These are phyloP conservation scores for Spheniscus humboldti DNA, from an alignment of 2,797 vertebrate species.

Conservation along the genomic window DNA sequence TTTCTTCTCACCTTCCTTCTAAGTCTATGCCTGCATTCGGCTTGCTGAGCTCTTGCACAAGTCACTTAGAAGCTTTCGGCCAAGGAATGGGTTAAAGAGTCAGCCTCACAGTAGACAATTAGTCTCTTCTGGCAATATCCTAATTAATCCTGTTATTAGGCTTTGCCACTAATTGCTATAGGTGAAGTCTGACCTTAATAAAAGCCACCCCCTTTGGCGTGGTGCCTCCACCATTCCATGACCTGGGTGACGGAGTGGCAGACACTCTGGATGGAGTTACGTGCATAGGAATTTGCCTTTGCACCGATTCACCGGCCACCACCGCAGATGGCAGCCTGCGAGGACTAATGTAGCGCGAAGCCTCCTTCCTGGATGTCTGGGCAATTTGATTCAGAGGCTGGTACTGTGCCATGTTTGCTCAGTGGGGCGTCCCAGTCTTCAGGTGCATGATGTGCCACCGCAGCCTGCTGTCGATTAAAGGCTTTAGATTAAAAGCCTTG, in stretches of 20 bases:
- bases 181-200: neutral
- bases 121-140: neutral
- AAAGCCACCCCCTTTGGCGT: neutral
- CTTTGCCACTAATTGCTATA: neutral
- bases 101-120: neutral
- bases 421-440: neutral
- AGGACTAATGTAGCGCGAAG: neutral
- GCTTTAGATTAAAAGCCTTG: constrained; percentile 17
- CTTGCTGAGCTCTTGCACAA: neutral
- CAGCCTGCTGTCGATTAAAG: neutral
- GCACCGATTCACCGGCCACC: neutral
- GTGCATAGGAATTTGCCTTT: neutral
- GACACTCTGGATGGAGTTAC: neutral
- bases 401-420: neutral
- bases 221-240: neutral
- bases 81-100: neutral
- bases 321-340: neutral
- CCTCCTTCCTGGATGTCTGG: neutral
- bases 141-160: constrained; percentile 22
- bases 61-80: neutral
- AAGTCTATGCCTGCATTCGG: neutral
- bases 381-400: neutral
- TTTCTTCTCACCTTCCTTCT: neutral
- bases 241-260: fast-evolving
- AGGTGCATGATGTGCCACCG: neutral